phyloP scores from a whole-genome alignment of 2,888 invertebrate genomes.

The Argyresthia goedartella region DNA sequence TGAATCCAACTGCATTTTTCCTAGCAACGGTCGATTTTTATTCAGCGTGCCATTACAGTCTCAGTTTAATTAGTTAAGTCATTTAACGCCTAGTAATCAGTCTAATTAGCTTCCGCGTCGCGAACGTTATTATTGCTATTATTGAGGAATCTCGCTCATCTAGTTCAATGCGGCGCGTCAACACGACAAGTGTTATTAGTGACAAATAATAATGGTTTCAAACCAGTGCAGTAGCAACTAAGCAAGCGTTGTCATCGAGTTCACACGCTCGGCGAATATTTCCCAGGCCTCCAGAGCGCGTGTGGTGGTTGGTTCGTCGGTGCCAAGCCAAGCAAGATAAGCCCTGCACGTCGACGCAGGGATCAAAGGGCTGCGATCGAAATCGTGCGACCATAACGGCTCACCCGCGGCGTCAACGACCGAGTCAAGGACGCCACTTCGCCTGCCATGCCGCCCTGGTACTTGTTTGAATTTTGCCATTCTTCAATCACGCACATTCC shows the following conservation, averaged over 20 bases:
- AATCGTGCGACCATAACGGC: background rate
- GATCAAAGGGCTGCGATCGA: background rate
- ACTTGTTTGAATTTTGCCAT: too few species aligned
- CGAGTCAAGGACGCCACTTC: constrained; percentile 7
- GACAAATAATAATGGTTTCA: background rate
- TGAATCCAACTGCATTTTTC: too few species aligned
- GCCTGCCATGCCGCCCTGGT: background rate
- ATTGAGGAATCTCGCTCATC: background rate
- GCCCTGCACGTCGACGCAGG: background rate
- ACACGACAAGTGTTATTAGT: background rate
- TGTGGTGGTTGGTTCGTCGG: background rate
- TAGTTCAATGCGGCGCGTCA: background rate
- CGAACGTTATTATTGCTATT: background rate
- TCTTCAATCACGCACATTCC: background rate
- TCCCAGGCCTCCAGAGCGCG: background rate
- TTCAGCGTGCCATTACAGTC: background rate
- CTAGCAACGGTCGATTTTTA: background rate
- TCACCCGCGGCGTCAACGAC: constrained; percentile 8
- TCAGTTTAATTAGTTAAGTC: background rate
- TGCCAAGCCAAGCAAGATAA: too few species aligned
- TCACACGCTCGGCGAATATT: background rate
- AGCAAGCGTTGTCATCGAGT: background rate
- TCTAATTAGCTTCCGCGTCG: background rate
- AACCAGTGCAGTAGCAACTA: background rate
- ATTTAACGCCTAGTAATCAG: background rate